Conservation (phyloP, 2,888 invertebrate species). For the Eueremaeus valkanovi region DNA sequence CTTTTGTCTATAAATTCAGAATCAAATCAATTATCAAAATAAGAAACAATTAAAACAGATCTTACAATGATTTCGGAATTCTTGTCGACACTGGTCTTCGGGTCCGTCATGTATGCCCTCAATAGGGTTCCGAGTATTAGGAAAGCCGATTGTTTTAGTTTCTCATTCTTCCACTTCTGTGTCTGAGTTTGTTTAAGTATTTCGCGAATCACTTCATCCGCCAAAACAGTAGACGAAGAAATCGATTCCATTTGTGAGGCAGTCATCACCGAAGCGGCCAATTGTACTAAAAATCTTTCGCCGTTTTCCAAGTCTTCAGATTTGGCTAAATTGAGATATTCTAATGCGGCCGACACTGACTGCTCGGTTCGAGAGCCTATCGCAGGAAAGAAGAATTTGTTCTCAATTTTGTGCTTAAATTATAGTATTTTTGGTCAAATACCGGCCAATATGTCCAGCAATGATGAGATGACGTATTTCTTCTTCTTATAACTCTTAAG, state of each 20-base stretch:
- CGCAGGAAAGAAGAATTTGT: background rate
- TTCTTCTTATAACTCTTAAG: constrained; percentile 57
- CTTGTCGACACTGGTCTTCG: background rate
- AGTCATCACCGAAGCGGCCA: constrained; percentile 35
- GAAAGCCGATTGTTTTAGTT: constrained; percentile 39
- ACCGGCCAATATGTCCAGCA: constrained; percentile 31
- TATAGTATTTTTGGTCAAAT: constrained; percentile 22
- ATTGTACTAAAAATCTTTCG: constrained; percentile 61
- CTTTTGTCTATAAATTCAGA: constrained; percentile 23
- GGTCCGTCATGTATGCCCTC: background rate
- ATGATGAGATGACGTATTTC: background rate
- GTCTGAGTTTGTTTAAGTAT: constrained; percentile 17
- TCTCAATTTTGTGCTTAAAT: background rate
- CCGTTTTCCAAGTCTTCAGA: constrained; percentile 51
- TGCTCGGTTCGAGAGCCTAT: constrained; percentile 56
- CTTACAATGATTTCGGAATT: constrained; percentile 18
- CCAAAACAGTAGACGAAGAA: background rate
- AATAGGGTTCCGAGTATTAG: constrained; percentile 40
- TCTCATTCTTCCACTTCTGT: constrained; percentile 41
- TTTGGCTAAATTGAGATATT: constrained; percentile 57
- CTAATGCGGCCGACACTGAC: constrained; percentile 66
- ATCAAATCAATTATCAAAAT: background rate
- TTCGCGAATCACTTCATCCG: constrained; percentile 7
- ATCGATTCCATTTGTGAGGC: constrained; percentile 32
- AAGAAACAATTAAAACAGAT: background rate